These are phyloP conservation scores for Fregata magnificens DNA, from an alignment of 2,113 vertebrate genomes.

Conservation along the genomic window DNA sequence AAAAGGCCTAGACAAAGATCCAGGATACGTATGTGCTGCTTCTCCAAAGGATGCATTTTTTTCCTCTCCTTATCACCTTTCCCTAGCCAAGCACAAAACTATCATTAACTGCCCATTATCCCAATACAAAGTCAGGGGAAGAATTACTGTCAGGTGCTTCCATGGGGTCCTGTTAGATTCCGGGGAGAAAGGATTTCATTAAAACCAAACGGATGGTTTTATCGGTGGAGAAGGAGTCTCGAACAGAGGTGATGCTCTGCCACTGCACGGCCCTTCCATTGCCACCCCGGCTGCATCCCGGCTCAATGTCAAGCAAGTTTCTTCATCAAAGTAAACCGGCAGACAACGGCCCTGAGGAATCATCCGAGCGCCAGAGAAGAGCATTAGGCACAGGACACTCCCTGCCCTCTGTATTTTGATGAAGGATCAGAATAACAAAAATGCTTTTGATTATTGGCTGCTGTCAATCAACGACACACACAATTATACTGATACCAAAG, in stretches of 20 bases:
- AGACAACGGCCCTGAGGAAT: background rate
- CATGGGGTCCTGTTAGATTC: accelerated
- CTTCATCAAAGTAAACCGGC: background rate
- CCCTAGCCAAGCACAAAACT: background rate
- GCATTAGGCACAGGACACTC: background rate
- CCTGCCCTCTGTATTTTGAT: background rate
- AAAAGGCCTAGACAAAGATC: background rate
- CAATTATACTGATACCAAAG: background rate
- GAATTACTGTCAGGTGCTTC: background rate
- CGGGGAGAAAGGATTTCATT: background rate
- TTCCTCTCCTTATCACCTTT: background rate
- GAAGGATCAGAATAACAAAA: background rate
- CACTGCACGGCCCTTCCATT: background rate
- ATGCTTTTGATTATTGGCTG: background rate
- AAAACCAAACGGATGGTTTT: background rate
- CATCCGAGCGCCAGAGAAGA: background rate
- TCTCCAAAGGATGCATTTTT: background rate
- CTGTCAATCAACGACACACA: slow-evolving; percentile 14
- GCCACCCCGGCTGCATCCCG: background rate
- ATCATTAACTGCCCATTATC: background rate
- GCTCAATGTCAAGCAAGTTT: accelerated
- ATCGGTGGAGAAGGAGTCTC: accelerated
- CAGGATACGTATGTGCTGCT: background rate
- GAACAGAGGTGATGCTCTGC: background rate
- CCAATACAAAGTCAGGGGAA: background rate